Evolutionary conservation across 2,797 vertebrate species (phyloP).

Genomic region (Pseudotriccus pelzelni): DNA sequence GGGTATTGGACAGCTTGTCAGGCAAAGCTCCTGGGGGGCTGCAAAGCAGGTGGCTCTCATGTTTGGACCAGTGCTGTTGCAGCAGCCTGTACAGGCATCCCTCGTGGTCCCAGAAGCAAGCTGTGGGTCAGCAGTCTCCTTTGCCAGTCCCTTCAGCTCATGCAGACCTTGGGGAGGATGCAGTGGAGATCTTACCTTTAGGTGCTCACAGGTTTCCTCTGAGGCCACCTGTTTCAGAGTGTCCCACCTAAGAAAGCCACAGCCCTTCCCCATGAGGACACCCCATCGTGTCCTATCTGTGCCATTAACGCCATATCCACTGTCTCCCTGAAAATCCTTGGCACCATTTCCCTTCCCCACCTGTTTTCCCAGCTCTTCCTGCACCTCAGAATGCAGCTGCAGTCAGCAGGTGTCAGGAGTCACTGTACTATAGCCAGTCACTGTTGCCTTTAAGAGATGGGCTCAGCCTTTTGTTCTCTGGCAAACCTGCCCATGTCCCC

Average conservation of each 20-base stretch:
- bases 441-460: background rate
- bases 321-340: background rate
- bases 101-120: accelerated
- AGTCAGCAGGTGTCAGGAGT: background rate
- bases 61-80: background rate
- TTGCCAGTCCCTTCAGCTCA: background rate
- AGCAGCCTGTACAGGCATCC: background rate
- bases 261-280: background rate
- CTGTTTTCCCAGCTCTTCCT: background rate
- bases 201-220: background rate
- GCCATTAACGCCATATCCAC: accelerated
- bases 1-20: background rate
- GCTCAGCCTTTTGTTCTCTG: background rate
- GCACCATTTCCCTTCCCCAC: background rate
- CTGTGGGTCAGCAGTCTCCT: background rate
- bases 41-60: background rate
- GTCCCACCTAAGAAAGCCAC: background rate
- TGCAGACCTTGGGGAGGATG: background rate
- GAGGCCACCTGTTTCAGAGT: accelerated
- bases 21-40: background rate
- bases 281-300: background rate
- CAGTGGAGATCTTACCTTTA: background rate
- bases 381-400: background rate
- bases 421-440: background rate
- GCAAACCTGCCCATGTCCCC: background rate